Base-by-base conservation (phyloP, 2,113 vertebrate species). In the Saguinus imperator region DNA sequence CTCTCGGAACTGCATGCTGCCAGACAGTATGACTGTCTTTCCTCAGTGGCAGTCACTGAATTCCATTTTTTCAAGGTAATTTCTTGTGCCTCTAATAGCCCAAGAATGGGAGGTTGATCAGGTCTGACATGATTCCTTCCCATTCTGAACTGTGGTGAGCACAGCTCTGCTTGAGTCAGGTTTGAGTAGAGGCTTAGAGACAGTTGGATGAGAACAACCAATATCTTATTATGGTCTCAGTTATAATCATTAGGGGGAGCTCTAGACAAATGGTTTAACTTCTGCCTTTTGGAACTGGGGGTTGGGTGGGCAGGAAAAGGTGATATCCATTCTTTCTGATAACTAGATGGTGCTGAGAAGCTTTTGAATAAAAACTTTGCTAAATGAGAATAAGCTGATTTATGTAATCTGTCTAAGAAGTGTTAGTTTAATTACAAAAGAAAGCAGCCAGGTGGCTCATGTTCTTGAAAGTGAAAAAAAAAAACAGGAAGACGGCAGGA, bases 291-390 rank as follows among this genome's bases (percentile, higher is more conserved):
- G 97, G 98, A 90, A 91, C 98, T 97, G 79, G 96, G 94, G 95
- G 77, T 50, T 37, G 88, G 95, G 87, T 64, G 94, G 97, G 92
- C 91, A 88, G 58, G 82, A 89, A 91, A 89, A 91, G 75, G 23
- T 40, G 94, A 96, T 97, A 95, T 90, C 98, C 97, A 95, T 98
- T 98, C 98, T 98, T 98, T 98, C 97, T 97, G 98, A 98, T 97
- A 97, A 97, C 96, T 98, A 98, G 98, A 98, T 98, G 99, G 99
- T 99, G 99, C 98, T 99, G 99, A 98, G 98, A 98, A 97, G 98
- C 98, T 98, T 99, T 99, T 99, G 95, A 99, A 99, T 99, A 99
- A 98, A 98, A 99, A 98, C 97, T 98, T 98, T 98, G 98, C 98
- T 98, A 98, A 98, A 98, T 98, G 98, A 98, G n/a, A 84, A 55